Evolutionary conservation across 1,140 invertebrate species (phyloP), one percentile per base, ranked within the genome.

Genomic region (Idris sp.): DNA sequence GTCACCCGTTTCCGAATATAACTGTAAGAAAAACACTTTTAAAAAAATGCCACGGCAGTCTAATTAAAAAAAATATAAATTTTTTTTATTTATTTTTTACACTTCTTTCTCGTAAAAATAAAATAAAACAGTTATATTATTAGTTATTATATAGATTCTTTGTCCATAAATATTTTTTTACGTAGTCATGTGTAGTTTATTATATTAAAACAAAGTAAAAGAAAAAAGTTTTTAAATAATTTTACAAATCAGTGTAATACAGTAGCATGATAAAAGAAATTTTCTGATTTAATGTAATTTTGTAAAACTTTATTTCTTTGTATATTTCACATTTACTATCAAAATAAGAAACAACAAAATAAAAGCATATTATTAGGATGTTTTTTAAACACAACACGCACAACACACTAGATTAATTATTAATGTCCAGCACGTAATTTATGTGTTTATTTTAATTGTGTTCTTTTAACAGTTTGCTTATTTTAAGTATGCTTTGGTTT

Each of bases 1-100:
- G 78, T 83, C 76, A 80, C 79, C 79, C 81, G 71, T 82, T 82
- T 80, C 82, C 77, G 67, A 71, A 56, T 72, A 56, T 71, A 71
- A 75, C 56, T 75, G 26, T 69, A 69, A 62, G 64, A 48, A 3
- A 74, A 64, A 69, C 58, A 74, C 51, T 48, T 49, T n/a, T n/a
- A n/a, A 54, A 2, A 54, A 64, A 41, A 38, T 64, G 43, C 31
- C 44, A 74, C 46, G 35, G 49, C 58, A 68, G 58, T 62, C 28
- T 49, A 36, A 41, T 43, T 62, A 16, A 36, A 74, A 61, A 48
- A 68, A 58, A 31, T 46, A 8, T 58, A 33, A 15, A 62, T 65
- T 53, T 72, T 51, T 2, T 72, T 61, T 56, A n/a, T 35, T 64
- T 26, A 14, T 36, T 72, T 40, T 58, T 28, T 36, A 64, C 68